Percentiles rank a stretch among this genome's conserved stretches.
phyloP scores from a whole-genome alignment of 2,888 invertebrate genomes.

The Pseudococcus viburni region DNA sequence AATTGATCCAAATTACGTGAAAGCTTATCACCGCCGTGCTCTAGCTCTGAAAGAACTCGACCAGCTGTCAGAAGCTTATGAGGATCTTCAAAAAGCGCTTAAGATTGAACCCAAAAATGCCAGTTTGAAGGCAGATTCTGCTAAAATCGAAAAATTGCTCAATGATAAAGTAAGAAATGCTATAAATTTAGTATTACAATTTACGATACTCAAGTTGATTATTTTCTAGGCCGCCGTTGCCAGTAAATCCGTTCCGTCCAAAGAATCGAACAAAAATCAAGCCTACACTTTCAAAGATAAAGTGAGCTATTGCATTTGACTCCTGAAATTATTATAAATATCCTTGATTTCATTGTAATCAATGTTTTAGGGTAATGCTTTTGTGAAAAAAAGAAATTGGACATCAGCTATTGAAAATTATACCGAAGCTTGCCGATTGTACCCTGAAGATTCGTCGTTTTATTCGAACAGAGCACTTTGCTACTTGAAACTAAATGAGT shows the following conservation, averaged over 20 bases:
- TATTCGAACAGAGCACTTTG: conserved; percentile 92
- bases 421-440: conserved; percentile 54
- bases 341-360: conserved; percentile 45
- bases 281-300: conserved; percentile 69
- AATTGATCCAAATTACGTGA: conserved; percentile 84
- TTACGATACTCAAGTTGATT: not conserved
- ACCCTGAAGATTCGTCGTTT: conserved; percentile 81
- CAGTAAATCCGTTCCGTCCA: not conserved
- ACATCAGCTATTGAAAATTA: conserved; percentile 66
- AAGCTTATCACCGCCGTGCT: conserved; percentile 87
- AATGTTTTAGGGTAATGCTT: conserved; percentile 36
- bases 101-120: conserved; percentile 85
- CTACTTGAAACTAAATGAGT: conserved; percentile 85
- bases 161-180: conserved; percentile 6
- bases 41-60: conserved; percentile 81
- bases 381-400: conserved; percentile 58
- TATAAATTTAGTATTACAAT: not conserved
- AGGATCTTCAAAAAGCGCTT: conserved; percentile 81
- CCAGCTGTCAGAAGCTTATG: conserved; percentile 80
- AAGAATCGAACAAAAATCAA: conserved; percentile 71
- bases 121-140: conserved; percentile 78
- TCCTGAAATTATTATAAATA: not conserved
- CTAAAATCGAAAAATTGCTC: conserved; percentile 67
- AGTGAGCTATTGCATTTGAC: conserved; percentile 68
- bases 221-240: not conserved